phyloP scores from a whole-genome alignment of 1,140 invertebrate genomes.

The Littorina saxatilis region DNA sequence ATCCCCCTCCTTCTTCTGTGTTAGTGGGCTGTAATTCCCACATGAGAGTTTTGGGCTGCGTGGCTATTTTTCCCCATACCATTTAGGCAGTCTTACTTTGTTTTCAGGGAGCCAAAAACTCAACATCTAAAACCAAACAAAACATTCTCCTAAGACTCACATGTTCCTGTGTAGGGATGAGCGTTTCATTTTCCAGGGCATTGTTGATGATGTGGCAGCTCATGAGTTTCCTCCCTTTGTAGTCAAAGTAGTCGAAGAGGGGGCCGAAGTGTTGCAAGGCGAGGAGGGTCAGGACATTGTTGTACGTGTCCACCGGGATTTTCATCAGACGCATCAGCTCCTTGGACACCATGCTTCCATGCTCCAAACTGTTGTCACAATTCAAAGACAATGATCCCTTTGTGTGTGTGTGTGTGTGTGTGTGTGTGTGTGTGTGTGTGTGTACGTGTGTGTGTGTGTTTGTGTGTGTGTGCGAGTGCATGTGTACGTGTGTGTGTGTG shows the following conservation, averaged over 20 bases:
- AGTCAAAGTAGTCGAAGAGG: constrained; percentile 92
- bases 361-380: constrained; percentile 80
- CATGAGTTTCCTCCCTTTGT: constrained; percentile 89
- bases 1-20: too few relatives aligned
- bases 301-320: constrained; percentile 96
- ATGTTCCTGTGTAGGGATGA: constrained; percentile 91
- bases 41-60: too few relatives aligned
- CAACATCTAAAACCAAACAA: constrained; percentile 19
- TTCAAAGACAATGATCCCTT: too few relatives aligned
- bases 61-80: too few relatives aligned
- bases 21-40: too few relatives aligned
- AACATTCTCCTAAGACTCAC: constrained; percentile 63
- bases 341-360: constrained; percentile 89
- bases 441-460: too few relatives aligned
- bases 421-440: constrained; percentile 8
- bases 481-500: too few relatives aligned
- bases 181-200: constrained; percentile 91
- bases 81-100: too few relatives aligned
- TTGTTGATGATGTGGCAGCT: constrained; percentile 92
- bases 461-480: too few relatives aligned
- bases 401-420: too few relatives aligned
- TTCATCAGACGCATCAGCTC: constrained; percentile 95
- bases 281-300: constrained; percentile 90
- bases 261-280: constrained; percentile 88
- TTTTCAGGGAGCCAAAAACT: too few relatives aligned